phyloP scores from a whole-genome alignment of 2,888 invertebrate genomes.

The Drosophila anceps region DNA sequence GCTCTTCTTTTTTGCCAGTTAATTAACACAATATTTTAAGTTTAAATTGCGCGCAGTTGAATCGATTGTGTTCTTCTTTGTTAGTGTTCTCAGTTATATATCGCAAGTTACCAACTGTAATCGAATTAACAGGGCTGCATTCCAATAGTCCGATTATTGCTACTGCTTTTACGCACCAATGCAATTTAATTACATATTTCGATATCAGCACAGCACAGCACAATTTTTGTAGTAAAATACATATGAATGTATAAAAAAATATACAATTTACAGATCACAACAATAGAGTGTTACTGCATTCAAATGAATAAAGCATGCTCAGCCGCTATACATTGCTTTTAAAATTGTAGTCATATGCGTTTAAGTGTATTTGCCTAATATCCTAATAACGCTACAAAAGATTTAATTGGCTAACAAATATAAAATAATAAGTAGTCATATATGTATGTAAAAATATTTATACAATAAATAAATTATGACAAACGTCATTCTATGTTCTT shows the following conservation, averaged over 20 bases:
- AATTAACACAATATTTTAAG: not conserved
- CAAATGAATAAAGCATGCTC: no score
- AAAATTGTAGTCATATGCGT: not conserved
- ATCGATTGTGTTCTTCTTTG: not conserved
- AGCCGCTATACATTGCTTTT: not conserved
- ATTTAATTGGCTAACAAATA: not conserved
- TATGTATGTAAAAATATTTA: not conserved
- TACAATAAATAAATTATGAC: not conserved
- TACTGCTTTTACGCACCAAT: not conserved
- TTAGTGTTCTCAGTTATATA: not conserved
- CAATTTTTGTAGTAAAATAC: not conserved
- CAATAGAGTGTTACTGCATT: not conserved
- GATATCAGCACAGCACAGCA: not conserved
- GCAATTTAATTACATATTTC: not conserved
- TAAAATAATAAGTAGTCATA: not conserved
- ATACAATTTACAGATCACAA: not conserved
- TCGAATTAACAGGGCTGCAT: not conserved
- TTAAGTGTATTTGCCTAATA: not conserved
- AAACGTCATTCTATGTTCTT: not conserved
- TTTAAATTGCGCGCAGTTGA: conserved; percentile 8
- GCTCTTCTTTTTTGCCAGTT: not conserved
- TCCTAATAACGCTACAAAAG: not conserved
- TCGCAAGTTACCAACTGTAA: not conserved
- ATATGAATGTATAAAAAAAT: not conserved
- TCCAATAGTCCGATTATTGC: not conserved